phyloP scores from a whole-genome alignment of 2,888 invertebrate species.

The Melanophora roralis region DNA sequence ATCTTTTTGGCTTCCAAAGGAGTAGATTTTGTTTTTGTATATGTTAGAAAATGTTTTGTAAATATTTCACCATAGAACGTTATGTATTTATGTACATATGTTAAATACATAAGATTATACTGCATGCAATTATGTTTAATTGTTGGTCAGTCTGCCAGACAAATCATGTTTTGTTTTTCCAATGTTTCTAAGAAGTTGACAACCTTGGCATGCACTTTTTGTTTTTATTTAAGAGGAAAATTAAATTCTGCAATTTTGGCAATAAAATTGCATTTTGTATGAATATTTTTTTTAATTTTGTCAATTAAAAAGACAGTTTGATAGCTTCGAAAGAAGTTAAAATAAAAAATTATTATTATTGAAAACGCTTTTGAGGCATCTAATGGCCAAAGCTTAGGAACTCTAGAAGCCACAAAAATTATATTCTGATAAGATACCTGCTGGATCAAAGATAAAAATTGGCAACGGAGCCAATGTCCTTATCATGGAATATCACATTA shows the following conservation, averaged over 20 bases:
- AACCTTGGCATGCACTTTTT: constrained; percentile 57
- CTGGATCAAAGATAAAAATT: too few relatives aligned
- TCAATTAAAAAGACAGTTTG: constrained; percentile 41
- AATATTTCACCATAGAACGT: constrained; percentile 51
- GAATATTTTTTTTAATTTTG: background rate
- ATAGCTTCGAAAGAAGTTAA: constrained; percentile 24
- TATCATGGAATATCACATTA: too few relatives aligned
- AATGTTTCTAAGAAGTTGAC: constrained; percentile 56
- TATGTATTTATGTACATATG: constrained; percentile 23
- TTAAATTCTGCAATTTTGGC: background rate
- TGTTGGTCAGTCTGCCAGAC: constrained; percentile 66
- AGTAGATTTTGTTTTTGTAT: constrained; percentile 1
- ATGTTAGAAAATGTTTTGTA: constrained; percentile 47
- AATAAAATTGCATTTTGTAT: constrained; percentile 3
- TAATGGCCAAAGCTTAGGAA: too few relatives aligned
- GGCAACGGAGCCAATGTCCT: too few relatives aligned
- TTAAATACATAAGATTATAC: background rate
- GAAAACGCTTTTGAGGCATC: too few relatives aligned
- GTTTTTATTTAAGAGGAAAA: constrained; percentile 25
- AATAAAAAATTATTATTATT: too few relatives aligned
- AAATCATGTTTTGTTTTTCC: constrained; percentile 30
- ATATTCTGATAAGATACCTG: too few relatives aligned
- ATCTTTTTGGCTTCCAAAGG: background rate
- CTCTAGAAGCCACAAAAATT: too few relatives aligned
- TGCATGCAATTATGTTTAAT: constrained; percentile 28